Percentiles rank a stretch among this genome's conserved stretches.
Conservation (phyloP, 2,113 vertebrate genomes). For the Zingel zingel region DNA sequence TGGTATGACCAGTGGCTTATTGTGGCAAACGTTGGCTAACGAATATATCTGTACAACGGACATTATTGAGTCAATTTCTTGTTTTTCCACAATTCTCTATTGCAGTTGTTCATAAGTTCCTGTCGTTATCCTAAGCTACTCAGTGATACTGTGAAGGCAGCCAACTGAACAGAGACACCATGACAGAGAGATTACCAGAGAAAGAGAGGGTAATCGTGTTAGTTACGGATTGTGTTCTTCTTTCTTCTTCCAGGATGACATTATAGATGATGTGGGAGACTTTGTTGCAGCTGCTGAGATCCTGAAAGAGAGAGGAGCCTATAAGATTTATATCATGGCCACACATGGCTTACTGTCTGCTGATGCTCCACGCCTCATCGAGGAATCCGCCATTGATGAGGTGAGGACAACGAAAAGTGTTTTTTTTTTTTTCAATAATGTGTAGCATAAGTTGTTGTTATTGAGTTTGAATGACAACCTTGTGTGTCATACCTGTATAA, state of each 20-base stretch:
- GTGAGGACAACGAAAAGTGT: constrained; percentile 70
- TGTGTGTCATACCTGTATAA: not conserved
- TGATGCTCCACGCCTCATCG: constrained; percentile 95
- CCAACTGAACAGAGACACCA: not conserved
- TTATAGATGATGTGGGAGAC: constrained; percentile 97
- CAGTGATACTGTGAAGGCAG: not conserved
- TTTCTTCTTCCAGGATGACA: constrained; percentile 90
- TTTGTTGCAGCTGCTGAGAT: constrained; percentile 98
- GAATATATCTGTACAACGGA: not conserved
- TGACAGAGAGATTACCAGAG: not conserved
- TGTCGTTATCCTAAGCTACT: not conserved
- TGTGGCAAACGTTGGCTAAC: not conserved
- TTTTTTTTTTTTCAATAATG: not conserved
- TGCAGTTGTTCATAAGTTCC: not conserved
- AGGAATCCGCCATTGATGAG: constrained; percentile 96
- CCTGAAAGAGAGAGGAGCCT: constrained; percentile 97
- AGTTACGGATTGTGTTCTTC: not conserved
- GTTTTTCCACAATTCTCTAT: no score
- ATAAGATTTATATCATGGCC: constrained; percentile 99
- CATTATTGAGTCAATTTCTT: not conserved
- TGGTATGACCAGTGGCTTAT: not conserved
- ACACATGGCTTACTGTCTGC: constrained; percentile 97
- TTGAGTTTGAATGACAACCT: not conserved
- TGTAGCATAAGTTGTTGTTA: not conserved
- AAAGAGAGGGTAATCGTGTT: not conserved